phyloP scores from a whole-genome alignment of 2,888 invertebrate species.

The Leuctra nigra region DNA sequence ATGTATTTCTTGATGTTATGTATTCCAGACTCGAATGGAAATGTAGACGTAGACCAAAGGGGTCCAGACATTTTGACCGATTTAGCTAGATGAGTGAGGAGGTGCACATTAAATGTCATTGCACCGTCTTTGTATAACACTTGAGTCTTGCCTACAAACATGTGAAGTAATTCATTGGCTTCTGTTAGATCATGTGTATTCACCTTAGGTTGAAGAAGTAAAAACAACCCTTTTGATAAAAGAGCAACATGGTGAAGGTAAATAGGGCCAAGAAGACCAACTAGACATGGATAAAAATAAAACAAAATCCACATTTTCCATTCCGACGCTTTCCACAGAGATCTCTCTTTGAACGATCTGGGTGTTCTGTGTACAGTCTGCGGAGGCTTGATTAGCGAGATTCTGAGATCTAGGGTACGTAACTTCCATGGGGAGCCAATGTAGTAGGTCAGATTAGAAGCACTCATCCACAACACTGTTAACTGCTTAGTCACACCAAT shows the following conservation, averaged over 20 bases:
- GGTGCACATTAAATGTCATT: background rate
- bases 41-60: background rate
- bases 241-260: background rate
- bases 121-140: background rate
- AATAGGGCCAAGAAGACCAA: background rate
- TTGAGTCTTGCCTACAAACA: background rate
- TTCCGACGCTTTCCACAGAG: constrained; percentile 22
- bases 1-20: background rate
- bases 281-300: constrained; percentile 20
- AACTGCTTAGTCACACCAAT: constrained; percentile 19
- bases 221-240: background rate
- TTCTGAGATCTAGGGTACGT: constrained; percentile 18
- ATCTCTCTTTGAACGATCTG: constrained; percentile 16
- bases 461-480: constrained; percentile 12
- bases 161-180: background rate
- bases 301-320: constrained; percentile 25
- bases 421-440: background rate
- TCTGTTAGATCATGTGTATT: background rate
- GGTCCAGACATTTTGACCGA: background rate
- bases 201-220: background rate
- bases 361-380: constrained; percentile 21
- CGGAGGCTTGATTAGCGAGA: constrained; percentile 20
- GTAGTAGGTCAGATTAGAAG: background rate
- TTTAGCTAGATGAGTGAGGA: background rate
- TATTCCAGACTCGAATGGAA: background rate